Evolutionary conservation across 2,113 vertebrate species (phyloP).

Genomic region (Sakesphorus luctuosus): DNA sequence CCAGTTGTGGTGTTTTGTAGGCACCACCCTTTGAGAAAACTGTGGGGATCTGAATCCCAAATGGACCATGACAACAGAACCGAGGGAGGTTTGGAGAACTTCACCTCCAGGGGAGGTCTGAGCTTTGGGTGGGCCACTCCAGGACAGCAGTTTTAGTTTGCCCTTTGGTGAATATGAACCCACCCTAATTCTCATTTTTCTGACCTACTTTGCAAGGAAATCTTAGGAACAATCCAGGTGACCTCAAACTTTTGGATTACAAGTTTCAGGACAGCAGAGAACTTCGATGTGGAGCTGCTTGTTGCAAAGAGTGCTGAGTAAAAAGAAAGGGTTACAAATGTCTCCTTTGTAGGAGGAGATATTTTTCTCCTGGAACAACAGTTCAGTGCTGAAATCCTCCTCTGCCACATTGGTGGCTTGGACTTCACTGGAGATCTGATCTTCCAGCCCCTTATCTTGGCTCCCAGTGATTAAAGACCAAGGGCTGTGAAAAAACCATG

Average conservation of each 20-base stretch:
- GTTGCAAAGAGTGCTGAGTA: neutral
- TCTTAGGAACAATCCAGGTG: neutral
- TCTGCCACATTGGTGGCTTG: neutral
- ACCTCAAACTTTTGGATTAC: neutral
- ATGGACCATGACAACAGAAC: neutral
- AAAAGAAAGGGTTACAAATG: neutral
- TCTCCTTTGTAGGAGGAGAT: neutral
- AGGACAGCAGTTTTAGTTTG: neutral
- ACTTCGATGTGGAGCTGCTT: neutral
- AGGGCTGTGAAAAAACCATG: neutral
- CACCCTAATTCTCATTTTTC: neutral
- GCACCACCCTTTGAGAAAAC: neutral
- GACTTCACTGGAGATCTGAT: no score
- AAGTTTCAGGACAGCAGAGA: neutral
- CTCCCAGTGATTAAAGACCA: neutral
- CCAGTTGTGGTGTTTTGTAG: neutral
- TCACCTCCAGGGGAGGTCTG: neutral
- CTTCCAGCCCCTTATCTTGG: neutral
- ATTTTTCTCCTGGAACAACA: neutral
- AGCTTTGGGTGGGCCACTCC: neutral
- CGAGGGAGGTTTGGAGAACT: neutral
- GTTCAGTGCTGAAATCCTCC: neutral
- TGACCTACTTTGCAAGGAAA: neutral
- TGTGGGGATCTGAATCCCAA: neutral
- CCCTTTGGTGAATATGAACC: neutral